These are phyloP conservation scores for Thereva nobilitata DNA, from an alignment of 2,888 invertebrate species.

Conservation along the genomic window DNA sequence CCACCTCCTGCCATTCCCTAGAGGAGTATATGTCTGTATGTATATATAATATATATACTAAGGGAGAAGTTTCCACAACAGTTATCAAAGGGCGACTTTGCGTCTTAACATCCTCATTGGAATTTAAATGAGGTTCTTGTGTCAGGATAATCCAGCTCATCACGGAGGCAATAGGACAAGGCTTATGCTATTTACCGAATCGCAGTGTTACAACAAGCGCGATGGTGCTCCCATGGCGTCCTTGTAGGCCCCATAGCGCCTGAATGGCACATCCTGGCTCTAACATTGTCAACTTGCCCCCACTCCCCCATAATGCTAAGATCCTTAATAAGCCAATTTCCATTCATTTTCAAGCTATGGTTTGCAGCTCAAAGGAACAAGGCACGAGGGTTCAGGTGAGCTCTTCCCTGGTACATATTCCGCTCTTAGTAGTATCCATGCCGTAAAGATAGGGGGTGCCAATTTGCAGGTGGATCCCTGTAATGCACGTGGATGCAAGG, in stretches of 20 bases:
- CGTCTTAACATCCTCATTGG: conserved; percentile 17
- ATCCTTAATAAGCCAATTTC: conserved; percentile 34
- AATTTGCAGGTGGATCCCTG: background rate
- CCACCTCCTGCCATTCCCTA: background rate
- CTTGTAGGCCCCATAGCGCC: background rate
- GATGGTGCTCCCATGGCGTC: conserved; percentile 11
- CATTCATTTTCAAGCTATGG: conserved; percentile 28
- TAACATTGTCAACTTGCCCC: background rate
- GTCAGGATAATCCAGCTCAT: conserved; percentile 29
- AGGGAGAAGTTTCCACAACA: conserved; percentile 20
- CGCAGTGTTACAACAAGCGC: conserved; percentile 19
- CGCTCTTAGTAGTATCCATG: conserved; percentile 1
- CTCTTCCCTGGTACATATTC: background rate
- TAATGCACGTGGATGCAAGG: too few relatives aligned
- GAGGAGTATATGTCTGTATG: conserved; percentile 3
- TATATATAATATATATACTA: background rate
- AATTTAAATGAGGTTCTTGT: conserved; percentile 31
- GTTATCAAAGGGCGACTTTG: conserved; percentile 11
- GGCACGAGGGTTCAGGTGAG: conserved; percentile 11
- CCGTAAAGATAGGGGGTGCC: background rate
- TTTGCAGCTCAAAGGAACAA: conserved; percentile 11
- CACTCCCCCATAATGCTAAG: conserved; percentile 1
- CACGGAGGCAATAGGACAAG: conserved; percentile 12
- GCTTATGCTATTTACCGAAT: conserved; percentile 22
- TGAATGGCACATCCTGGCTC: too few relatives aligned